Evolutionary conservation across 2,113 vertebrate species (phyloP).

Genomic region (Calidris pugnax): DNA sequence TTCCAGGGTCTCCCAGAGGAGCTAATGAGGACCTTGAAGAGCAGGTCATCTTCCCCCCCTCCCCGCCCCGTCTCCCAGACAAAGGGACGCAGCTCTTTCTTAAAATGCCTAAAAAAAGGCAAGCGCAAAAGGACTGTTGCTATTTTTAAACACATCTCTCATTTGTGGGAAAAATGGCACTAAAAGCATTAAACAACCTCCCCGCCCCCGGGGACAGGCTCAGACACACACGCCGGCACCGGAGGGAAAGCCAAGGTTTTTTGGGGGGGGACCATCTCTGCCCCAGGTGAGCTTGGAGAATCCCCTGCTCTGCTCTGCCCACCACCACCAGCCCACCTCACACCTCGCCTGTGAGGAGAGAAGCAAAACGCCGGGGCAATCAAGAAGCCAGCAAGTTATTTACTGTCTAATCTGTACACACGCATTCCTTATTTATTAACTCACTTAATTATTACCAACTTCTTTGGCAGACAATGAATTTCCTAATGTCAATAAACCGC

Average conservation of each 20-base stretch:
- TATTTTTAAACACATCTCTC: constrained; percentile 84
- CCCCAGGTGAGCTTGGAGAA: neutral
- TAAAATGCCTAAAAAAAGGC: constrained; percentile 76
- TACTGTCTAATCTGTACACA: constrained; percentile 30
- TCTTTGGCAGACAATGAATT: constrained; percentile 59
- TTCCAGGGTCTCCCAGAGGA: constrained; percentile 24
- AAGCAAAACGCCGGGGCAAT: neutral
- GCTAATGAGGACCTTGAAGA: constrained; percentile 52
- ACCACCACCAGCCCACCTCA: neutral
- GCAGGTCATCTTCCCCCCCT: neutral
- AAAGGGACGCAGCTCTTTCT: constrained; percentile 72
- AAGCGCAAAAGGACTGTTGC: constrained; percentile 76
- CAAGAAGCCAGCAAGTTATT: constrained; percentile 33
- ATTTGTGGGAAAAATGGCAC: constrained; percentile 72
- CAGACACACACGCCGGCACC: neutral
- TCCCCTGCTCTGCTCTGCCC: neutral
- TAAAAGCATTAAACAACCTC: constrained; percentile 45
- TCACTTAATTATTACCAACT: constrained; percentile 58
- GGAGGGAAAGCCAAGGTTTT: constrained; percentile 5
- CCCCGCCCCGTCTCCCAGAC: constrained; percentile 36
- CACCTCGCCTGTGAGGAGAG: neutral
- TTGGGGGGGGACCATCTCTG: neutral
- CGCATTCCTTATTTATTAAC: constrained; percentile 54
- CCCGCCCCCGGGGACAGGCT: neutral
- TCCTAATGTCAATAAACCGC: constrained; percentile 44